phyloP scores from a whole-genome alignment of 2,113 vertebrate species.

The Trogon surrucura region DNA sequence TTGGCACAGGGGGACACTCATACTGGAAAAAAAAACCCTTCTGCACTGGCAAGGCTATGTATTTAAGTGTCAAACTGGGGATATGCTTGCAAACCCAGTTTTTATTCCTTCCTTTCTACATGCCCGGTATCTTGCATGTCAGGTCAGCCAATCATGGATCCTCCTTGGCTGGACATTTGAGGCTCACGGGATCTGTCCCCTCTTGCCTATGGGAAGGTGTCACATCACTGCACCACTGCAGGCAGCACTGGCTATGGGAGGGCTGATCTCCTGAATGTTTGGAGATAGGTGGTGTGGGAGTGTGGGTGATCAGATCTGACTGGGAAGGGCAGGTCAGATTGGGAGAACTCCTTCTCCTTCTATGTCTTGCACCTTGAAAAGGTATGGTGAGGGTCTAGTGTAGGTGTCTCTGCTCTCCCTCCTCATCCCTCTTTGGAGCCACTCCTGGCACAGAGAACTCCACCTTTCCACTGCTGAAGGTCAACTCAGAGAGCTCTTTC shows the following conservation, averaged over 20 bases:
- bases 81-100: background rate
- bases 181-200: background rate
- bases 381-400: background rate
- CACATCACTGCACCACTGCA: background rate
- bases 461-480: background rate
- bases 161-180: background rate
- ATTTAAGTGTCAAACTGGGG: background rate
- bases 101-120: background rate
- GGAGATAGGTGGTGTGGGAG: background rate
- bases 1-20: background rate
- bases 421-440: background rate
- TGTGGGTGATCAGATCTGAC: background rate
- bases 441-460: background rate
- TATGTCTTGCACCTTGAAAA: background rate
- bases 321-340: background rate
- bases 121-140: background rate
- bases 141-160: background rate
- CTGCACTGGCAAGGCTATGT: background rate
- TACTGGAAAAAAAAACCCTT: background rate
- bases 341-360: background rate
- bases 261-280: background rate
- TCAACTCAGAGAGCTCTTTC: background rate
- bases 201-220: background rate
- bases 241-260: accelerated
- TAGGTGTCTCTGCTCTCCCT: background rate